phyloP scores from a whole-genome alignment of 2,888 invertebrate species.

The Zootermopsis nevadensis region DNA sequence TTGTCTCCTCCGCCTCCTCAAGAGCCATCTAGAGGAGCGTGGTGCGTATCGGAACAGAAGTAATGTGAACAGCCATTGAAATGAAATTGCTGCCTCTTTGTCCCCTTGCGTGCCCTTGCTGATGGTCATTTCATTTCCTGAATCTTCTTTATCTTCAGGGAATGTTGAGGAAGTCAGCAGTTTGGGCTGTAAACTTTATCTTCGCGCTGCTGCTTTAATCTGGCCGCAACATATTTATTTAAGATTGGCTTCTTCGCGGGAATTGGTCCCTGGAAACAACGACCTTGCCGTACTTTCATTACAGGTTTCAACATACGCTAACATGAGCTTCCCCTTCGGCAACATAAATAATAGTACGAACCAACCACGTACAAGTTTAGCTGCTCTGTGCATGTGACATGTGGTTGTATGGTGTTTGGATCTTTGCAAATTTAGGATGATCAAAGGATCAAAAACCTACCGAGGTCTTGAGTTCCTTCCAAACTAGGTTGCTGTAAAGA shows the following conservation, averaged over 20 bases:
- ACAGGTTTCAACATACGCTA: neutral
- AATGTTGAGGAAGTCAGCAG: constrained; percentile 45
- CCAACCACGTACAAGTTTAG: neutral
- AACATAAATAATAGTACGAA: constrained; percentile 20
- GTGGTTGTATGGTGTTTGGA: neutral
- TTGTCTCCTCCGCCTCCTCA: neutral
- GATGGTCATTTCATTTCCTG: constrained; percentile 48
- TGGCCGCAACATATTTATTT: constrained; percentile 35
- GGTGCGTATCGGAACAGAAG: constrained; percentile 32
- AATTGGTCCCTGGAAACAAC: neutral
- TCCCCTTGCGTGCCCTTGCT: constrained; percentile 31
- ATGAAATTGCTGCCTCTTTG: constrained; percentile 47
- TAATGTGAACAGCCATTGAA: constrained; percentile 42
- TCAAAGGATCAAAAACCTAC: too few species aligned
- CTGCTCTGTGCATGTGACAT: neutral
- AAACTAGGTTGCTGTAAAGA: too few species aligned
- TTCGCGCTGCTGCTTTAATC: constrained; percentile 4
- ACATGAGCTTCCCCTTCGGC: neutral
- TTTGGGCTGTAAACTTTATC: constrained; percentile 27
- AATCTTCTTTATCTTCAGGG: constrained; percentile 42
- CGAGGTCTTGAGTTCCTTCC: too few species aligned
- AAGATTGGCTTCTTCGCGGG: constrained; percentile 6
- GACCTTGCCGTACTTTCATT: neutral
- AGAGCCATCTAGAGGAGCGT: neutral
- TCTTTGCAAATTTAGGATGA: too few species aligned